Evolutionary conservation across 1,140 invertebrate species (phyloP).

Genomic region (Euborellia annulipes): DNA sequence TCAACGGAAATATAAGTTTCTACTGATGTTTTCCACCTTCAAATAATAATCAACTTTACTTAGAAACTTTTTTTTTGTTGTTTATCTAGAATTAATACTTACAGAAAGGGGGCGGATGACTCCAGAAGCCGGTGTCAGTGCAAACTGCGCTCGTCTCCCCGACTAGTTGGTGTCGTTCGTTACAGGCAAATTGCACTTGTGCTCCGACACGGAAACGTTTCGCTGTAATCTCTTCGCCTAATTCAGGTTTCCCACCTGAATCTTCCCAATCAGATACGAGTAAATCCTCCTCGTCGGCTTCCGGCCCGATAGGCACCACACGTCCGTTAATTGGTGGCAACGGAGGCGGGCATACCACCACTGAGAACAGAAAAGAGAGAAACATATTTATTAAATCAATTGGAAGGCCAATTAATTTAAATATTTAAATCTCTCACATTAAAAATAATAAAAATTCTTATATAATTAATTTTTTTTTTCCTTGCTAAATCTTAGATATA

Average conservation of each 20-base stretch:
- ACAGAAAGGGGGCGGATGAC: slow-evolving; percentile 67
- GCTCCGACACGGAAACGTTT: slow-evolving; percentile 49
- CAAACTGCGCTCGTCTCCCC: slow-evolving; percentile 69
- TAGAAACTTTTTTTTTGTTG: too few species aligned
- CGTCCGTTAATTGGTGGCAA: slow-evolving; percentile 52
- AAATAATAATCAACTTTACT: too few species aligned
- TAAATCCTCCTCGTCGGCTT: slow-evolving; percentile 26
- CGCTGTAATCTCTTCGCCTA: slow-evolving; percentile 19
- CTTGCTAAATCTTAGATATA: too few species aligned
- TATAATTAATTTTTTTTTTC: too few species aligned
- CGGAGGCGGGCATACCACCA: slow-evolving; percentile 61
- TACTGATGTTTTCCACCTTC: too few species aligned
- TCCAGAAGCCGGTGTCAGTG: slow-evolving; percentile 73
- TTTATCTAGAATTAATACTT: slow-evolving; percentile 23
- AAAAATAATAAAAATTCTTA: too few species aligned
- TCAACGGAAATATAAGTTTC: too few species aligned
- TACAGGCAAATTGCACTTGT: slow-evolving; percentile 61
- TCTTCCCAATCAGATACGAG: slow-evolving; percentile 29
- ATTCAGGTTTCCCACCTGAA: slow-evolving; percentile 17
- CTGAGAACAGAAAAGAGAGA: slow-evolving; percentile 35
- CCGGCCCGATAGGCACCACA: slow-evolving; percentile 32
- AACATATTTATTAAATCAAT: too few species aligned
- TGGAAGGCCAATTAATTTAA: too few species aligned
- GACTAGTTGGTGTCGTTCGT: slow-evolving; percentile 47
- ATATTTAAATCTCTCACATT: too few species aligned